Evolutionary conservation across 2,797 vertebrate genomes (phyloP).

Genomic region (Pseudochirops corinnae): DNA sequence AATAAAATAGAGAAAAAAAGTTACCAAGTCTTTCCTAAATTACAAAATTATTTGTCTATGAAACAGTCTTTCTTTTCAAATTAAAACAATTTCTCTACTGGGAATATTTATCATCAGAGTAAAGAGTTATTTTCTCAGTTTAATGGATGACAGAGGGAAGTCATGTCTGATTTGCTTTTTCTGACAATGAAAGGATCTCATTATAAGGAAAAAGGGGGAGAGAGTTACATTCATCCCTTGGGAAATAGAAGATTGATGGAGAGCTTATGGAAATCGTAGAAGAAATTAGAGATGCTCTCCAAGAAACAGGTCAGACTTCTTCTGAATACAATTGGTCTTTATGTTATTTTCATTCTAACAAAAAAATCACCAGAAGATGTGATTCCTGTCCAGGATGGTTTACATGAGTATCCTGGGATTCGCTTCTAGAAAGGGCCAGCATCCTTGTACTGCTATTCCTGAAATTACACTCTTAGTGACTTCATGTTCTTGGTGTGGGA

Average conservation of each 20-base stretch:
- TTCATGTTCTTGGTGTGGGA: neutral
- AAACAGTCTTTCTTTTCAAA: neutral
- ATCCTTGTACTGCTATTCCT: neutral
- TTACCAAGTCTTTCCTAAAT: neutral
- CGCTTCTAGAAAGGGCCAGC: neutral
- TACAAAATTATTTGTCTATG: neutral
- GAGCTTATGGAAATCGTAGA: neutral
- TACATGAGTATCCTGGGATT: neutral
- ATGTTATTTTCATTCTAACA: neutral
- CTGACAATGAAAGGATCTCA: neutral
- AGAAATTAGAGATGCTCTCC: neutral
- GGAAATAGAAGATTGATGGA: neutral
- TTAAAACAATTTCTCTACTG: neutral
- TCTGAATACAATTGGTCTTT: neutral
- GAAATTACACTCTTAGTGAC: neutral
- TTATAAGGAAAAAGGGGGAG: neutral
- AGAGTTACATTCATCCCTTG: neutral
- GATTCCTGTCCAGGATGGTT: neutral
- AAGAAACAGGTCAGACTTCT: neutral
- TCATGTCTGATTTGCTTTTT: neutral
- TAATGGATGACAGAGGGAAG: no score
- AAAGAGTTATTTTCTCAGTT: neutral
- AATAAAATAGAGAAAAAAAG: neutral
- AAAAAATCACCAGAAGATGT: neutral
- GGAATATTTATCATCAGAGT: neutral